Conservation (phyloP, 2,113 vertebrate species). For the Embiotoca jacksoni region DNA sequence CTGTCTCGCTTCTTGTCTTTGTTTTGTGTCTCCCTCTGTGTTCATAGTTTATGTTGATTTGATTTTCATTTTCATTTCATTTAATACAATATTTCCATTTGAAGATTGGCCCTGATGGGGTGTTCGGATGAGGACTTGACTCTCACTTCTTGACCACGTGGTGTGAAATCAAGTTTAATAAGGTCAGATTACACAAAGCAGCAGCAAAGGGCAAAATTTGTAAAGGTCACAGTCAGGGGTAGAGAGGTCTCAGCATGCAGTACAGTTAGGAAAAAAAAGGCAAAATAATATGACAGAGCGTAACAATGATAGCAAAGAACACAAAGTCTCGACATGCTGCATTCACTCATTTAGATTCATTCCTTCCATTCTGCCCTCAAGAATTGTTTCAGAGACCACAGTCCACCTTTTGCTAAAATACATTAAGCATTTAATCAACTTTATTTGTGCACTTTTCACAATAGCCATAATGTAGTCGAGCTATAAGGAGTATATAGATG, state of each 20-base stretch:
- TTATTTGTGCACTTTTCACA: background rate
- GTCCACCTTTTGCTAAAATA: background rate
- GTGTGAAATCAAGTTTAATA: constrained; percentile 82
- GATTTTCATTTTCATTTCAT: constrained; percentile 60
- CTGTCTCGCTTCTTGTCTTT: constrained; percentile 52
- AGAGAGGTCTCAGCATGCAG: constrained; percentile 70
- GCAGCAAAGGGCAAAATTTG: constrained; percentile 69
- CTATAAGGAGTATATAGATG: background rate
- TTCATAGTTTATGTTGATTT: constrained; percentile 29
- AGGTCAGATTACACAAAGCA: constrained; percentile 76
- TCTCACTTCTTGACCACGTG: constrained; percentile 76
- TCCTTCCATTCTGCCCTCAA: constrained; percentile 30
- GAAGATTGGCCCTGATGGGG: constrained; percentile 71
- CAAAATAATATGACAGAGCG: constrained; percentile 64
- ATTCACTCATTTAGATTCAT: constrained; percentile 44
- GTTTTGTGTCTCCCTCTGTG: background rate
- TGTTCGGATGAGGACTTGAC: constrained; percentile 79
- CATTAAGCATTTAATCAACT: background rate
- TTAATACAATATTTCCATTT: constrained; percentile 20
- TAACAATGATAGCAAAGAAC: constrained; percentile 62
- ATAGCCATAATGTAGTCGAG: background rate
- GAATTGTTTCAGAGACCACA: background rate
- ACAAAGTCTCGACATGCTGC: constrained; percentile 52
- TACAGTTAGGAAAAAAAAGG: constrained; percentile 52
- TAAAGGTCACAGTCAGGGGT: constrained; percentile 73